Base-by-base conservation (phyloP, 2,797 vertebrate species). In the Paguma larvata region DNA sequence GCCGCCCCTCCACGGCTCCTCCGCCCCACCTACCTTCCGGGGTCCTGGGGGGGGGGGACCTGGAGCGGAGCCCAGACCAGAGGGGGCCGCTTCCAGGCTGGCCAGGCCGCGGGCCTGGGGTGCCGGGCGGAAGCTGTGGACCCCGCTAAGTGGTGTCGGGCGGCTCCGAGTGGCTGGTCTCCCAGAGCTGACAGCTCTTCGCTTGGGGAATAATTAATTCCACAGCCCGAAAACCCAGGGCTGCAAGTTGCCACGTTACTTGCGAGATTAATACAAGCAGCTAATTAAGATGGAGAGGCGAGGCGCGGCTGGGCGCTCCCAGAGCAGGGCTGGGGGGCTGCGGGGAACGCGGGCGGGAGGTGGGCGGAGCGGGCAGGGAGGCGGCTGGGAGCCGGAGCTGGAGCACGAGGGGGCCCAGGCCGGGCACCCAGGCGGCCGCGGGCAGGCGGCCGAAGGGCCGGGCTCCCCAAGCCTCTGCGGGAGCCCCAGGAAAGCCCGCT, bases 131-230 rank as follows among this genome's bases (percentile, higher is more conserved):
- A 79, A 4, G 41, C 75, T 15, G 25, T 5, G 79, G 94, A n/a
- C 11, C 3, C 80, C 21, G 92, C 93, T 97, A 96, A 97, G 93
- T 87, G 97, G 90, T 83, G 68, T 46, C 53, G 44, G 83, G 94
- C 1, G 30, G 80, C 91, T 96, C 89, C 0, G 65, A 95, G 95
- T 59, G 79, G 85, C 89, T 91, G 96, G 79, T 62, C 95, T 97
- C 95, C 85, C 89, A 23, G 94, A 95, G 96, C 95, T 97, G 94
- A 97, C 96, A 97, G 97, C 91, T 85, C 94, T 59, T 93, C 86
- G 95, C 98, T 97, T 85, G 79, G 98, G 98, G 98, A 98, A 97
- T 98, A 98, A 98, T 98, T 98, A 98, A 98, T 98, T 96, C 95
- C 94, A 85, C 94, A 96, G 98, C 97, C 98, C 25, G 88, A 97